Conservation (phyloP, 2,888 invertebrate species). For the Galerucella calmariensis region DNA sequence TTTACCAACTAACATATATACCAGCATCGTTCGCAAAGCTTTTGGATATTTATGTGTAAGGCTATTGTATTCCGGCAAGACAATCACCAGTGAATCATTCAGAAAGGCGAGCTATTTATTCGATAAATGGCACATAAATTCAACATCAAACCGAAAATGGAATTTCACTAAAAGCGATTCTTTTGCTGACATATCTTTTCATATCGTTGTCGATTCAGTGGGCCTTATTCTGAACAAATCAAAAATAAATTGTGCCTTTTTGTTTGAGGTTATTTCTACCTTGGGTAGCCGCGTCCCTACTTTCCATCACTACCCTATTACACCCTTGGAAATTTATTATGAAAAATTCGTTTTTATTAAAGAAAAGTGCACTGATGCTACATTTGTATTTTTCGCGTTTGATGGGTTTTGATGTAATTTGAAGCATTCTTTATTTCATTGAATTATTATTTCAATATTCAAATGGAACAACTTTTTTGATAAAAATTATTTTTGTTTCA, state of each 20-base stretch:
- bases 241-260: conserved; percentile 41
- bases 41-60: conserved; percentile 33
- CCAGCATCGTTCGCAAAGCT: not conserved
- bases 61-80: conserved; percentile 41
- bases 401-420: too few species aligned
- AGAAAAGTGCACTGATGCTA: not conserved
- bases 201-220: conserved; percentile 41
- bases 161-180: conserved; percentile 45
- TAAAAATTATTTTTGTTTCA: too few species aligned
- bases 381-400: too few species aligned
- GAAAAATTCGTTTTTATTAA: not conserved
- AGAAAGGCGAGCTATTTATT: conserved; percentile 43
- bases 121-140: conserved; percentile 46
- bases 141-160: conserved; percentile 45
- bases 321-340: not conserved
- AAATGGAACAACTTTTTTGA: too few species aligned
- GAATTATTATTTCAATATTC: too few species aligned
- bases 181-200: conserved; percentile 43
- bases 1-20: not conserved
- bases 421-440: too few species aligned
- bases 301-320: not conserved
- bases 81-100: conserved; percentile 45
- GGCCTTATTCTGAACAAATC: conserved; percentile 38
- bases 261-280: conserved; percentile 28
- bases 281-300: not conserved